Percentiles rank a stretch among this genome's conserved stretches.
Evolutionary conservation across 2,113 vertebrate genomes (phyloP).

Genomic region (Myiagra hebetior): DNA sequence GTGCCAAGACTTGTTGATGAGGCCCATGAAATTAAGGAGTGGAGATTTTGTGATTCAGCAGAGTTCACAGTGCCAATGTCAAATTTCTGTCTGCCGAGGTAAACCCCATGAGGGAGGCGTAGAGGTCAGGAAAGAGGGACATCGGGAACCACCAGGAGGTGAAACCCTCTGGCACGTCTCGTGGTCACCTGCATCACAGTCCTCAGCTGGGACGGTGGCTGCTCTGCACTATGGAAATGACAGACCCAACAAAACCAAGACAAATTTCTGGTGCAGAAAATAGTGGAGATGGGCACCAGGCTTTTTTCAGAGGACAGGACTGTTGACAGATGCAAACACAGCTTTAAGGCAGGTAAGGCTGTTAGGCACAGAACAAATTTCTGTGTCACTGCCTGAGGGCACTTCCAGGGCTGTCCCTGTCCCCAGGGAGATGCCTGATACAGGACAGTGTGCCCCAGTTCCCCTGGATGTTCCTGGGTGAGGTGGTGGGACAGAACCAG

Average conservation of each 20-base stretch:
- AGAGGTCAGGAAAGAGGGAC: not conserved
- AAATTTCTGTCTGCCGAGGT: not conserved
- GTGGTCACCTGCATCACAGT: not conserved
- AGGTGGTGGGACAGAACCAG: not conserved
- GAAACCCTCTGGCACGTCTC: not conserved
- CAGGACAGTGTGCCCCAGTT: fast-evolving
- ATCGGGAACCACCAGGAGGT: not conserved
- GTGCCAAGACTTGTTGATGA: not conserved
- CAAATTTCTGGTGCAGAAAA: not conserved
- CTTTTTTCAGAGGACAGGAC: not conserved
- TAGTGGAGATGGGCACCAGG: not conserved
- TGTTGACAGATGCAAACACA: not conserved
- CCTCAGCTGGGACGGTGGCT: not conserved
- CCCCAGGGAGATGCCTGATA: not conserved
- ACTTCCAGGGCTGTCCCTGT: not conserved
- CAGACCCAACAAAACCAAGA: not conserved
- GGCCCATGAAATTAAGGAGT: not conserved
- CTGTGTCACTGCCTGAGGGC: not conserved
- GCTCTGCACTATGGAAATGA: not conserved
- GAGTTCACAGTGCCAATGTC: not conserved
- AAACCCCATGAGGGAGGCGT: fast-evolving
- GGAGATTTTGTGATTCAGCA: not conserved
- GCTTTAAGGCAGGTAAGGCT: not conserved
- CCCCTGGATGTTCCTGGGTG: not conserved
- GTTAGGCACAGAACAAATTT: not conserved